Evolutionary conservation across 2,888 invertebrate species (phyloP).

Genomic region (Chaetoderma sp.): DNA sequence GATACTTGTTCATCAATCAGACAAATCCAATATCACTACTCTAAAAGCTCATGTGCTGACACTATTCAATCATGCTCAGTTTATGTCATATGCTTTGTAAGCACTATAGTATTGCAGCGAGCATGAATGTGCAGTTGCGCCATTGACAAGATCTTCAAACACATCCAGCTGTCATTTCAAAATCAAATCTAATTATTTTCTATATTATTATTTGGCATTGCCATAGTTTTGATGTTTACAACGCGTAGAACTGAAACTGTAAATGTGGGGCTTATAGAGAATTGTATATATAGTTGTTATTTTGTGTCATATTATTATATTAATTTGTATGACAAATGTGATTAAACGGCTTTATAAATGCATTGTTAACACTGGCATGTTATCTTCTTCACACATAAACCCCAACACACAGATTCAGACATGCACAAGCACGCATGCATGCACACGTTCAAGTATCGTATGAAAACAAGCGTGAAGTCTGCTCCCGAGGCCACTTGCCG

Average conservation of each 20-base stretch:
- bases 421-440: background rate
- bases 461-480: too few relatives aligned
- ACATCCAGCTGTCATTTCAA: background rate
- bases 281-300: background rate
- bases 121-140: too few relatives aligned
- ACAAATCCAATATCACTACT: too few relatives aligned
- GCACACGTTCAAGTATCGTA: too few relatives aligned
- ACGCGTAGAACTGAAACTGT: background rate
- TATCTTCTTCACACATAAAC: slow-evolving; percentile 2
- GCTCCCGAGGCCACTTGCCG: too few relatives aligned
- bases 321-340: background rate
- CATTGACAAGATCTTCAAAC: background rate
- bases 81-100: too few relatives aligned
- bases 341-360: background rate
- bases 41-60: too few relatives aligned
- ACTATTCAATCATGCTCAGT: too few relatives aligned
- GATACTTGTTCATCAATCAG: too few relatives aligned
- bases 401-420: background rate
- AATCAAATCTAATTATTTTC: background rate
- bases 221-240: background rate
- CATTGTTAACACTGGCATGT: too few relatives aligned
- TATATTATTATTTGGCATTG: background rate
- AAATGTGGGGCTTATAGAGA: background rate
- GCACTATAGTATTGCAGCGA: too few relatives aligned
- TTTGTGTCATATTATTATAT: background rate